Percentiles rank a stretch among this genome's conserved stretches.
Evolutionary conservation across 2,797 vertebrate genomes (phyloP).

Genomic region (Dendrocincla fuliginosa): DNA sequence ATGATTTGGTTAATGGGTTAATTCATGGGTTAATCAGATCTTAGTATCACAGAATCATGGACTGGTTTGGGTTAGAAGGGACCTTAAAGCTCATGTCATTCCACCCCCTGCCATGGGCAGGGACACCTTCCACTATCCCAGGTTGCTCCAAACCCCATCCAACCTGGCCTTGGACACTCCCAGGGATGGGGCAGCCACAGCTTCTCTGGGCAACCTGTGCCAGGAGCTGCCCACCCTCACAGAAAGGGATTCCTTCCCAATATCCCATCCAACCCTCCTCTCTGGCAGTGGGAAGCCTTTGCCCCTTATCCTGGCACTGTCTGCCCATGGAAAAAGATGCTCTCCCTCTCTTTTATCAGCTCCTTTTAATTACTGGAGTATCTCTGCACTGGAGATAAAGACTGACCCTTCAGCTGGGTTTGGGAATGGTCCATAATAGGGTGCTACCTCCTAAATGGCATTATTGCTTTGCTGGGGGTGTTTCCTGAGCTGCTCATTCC

Average conservation of each 20-base stretch:
- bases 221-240: background rate
- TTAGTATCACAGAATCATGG: background rate
- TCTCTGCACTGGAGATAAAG: background rate
- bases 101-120: background rate
- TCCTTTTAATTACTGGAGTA: background rate
- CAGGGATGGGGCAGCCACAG: background rate
- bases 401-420: background rate
- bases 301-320: background rate
- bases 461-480: background rate
- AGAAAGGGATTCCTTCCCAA: background rate
- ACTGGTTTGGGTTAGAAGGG: background rate
- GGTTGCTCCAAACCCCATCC: rapidly evolving
- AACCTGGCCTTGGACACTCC: rapidly evolving
- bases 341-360: background rate
- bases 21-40: background rate
- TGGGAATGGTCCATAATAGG: rapidly evolving
- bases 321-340: rapidly evolving
- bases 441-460: background rate
- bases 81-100: rapidly evolving
- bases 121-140: rapidly evolving
- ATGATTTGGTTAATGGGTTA: background rate
- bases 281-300: background rate
- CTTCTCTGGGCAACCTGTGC: background rate
- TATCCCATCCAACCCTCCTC: rapidly evolving
- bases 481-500: background rate